These are phyloP conservation scores for Polyploca ridens DNA, from an alignment of 2,888 invertebrate genomes.

Conservation along the genomic window DNA sequence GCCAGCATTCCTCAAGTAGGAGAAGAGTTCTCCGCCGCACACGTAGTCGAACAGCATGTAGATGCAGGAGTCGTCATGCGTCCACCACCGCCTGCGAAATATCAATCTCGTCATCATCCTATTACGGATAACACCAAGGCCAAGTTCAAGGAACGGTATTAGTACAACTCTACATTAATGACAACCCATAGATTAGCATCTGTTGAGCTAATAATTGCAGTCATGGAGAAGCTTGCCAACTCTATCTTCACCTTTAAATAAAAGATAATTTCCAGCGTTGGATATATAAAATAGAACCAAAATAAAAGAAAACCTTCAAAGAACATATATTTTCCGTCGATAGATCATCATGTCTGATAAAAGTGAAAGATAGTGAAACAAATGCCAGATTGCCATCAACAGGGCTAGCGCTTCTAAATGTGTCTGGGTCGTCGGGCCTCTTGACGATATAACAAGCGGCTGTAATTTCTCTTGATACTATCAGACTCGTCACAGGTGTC, in stretches of 20 bases:
- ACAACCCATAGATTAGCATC: constrained; percentile 14
- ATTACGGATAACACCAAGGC: constrained; percentile 13
- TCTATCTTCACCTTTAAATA: constrained; percentile 1
- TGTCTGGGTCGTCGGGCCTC: not conserved
- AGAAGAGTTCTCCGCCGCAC: constrained; percentile 98
- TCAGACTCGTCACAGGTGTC: not conserved
- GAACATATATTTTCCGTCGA: too few species aligned
- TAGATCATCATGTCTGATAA: not conserved
- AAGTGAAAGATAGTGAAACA: constrained; percentile 12
- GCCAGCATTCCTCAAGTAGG: constrained; percentile 96
- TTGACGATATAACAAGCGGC: not conserved
- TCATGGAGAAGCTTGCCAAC: constrained; percentile 14
- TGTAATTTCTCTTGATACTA: constrained; percentile 1
- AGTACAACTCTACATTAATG: constrained; percentile 6
- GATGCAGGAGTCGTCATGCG: constrained; percentile 94
- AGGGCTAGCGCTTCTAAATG: constrained; percentile 15
- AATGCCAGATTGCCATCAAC: constrained; percentile 27
- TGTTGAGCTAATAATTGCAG: constrained; percentile 11
- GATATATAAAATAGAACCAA: not conserved
- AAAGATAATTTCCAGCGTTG: not conserved
- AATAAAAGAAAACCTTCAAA: not conserved
- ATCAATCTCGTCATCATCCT: constrained; percentile 24
- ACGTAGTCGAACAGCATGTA: constrained; percentile 99
- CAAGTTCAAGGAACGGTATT: constrained; percentile 15
- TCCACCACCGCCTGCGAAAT: constrained; percentile 92